Conservation (phyloP, 2,113 vertebrate species). For the Hoplias malabaricus region DNA sequence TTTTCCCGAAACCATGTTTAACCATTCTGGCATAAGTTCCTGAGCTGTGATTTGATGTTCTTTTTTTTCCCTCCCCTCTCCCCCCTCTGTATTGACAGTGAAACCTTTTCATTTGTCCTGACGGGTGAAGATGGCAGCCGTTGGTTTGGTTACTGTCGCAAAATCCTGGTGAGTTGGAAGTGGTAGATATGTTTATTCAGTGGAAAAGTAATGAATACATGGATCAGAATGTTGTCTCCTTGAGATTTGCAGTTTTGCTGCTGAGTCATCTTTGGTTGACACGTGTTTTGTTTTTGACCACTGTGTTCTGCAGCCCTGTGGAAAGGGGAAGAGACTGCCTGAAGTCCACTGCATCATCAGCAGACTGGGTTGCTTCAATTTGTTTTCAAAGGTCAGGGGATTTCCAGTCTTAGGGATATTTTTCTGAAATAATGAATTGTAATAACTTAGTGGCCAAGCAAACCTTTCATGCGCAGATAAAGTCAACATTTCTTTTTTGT, state of each 20-base stretch:
- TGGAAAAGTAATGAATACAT: conserved; percentile 14
- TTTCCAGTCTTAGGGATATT: conserved; percentile 12
- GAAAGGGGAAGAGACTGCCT: conserved; percentile 92
- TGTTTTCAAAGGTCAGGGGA: conserved; percentile 92
- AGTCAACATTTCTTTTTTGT: too few relatives aligned
- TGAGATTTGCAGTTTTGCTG: not conserved
- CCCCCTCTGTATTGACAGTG: conserved; percentile 82
- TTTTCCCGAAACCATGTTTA: not conserved
- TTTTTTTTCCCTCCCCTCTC: conserved; percentile 38
- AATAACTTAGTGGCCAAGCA: not conserved
- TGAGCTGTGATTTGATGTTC: not conserved
- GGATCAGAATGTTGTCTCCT: not conserved
- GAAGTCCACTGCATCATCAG: conserved; percentile 97
- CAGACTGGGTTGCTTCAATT: conserved; percentile 95
- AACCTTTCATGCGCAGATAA: too few relatives aligned
- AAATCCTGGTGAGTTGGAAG: conserved; percentile 87
- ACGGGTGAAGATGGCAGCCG: conserved; percentile 96
- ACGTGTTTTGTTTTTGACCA: conserved; percentile 24
- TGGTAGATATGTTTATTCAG: conserved; percentile 6
- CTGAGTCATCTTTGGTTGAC: not conserved
- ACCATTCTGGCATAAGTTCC: not conserved
- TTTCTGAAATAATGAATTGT: not conserved
- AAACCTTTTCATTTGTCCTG: conserved; percentile 96
- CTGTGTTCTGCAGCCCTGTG: conserved; percentile 74
- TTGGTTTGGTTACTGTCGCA: conserved; percentile 97